Base-by-base conservation (phyloP, 2,113 vertebrate genomes). In the Condylura cristata region DNA sequence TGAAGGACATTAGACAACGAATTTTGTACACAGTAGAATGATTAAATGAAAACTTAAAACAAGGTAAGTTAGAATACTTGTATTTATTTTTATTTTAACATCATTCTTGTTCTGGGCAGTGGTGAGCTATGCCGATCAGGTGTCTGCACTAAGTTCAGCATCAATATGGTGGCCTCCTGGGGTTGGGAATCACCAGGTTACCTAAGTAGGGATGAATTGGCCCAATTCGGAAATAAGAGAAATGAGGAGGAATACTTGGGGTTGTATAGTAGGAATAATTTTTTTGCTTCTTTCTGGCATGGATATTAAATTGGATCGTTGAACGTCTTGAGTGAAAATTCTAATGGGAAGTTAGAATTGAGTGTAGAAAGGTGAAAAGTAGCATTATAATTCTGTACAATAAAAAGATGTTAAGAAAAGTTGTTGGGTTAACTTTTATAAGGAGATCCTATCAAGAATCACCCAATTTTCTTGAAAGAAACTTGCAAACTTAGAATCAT, bases 391-490 rank as follows among this genome's bases (percentile, higher is more conserved):
- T 95, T 91, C 44, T 46, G 48, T 61, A 89, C 44, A 89, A 22
- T 82, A 16, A 46, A 58, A 58, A 68, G 48, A 88, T 14, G 18
- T 92, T 83, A 81, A 74, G 56, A 89, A 66, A 94, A 93, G 30
- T 81, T 79, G 32, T 86, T 95, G 74, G 24, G 90, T 84, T 90
- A 46, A 53, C 18, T 75, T 3, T 80, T 17, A 34, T 72, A 93
- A 95, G 18, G 34, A 84, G 30, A 53, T 85, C n/a, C 63, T 70
- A 32, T 88, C 56, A 94, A 76, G 60, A 94, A 90, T 92, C 68
- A 90, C 65, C 3, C 65, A 28, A 63, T 37, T 66, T 93, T 72
- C 78, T 72, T 60, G 3, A 2, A 93, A 60, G 78, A 96, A 88
- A 58, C 11, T 66, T 96, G 24, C 37, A 63, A 34, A 93, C 11